Evolutionary conservation across 2,888 invertebrate genomes (phyloP), one percentile per base, ranked within the genome.

Genomic region (Lasioglossum calceatum): DNA sequence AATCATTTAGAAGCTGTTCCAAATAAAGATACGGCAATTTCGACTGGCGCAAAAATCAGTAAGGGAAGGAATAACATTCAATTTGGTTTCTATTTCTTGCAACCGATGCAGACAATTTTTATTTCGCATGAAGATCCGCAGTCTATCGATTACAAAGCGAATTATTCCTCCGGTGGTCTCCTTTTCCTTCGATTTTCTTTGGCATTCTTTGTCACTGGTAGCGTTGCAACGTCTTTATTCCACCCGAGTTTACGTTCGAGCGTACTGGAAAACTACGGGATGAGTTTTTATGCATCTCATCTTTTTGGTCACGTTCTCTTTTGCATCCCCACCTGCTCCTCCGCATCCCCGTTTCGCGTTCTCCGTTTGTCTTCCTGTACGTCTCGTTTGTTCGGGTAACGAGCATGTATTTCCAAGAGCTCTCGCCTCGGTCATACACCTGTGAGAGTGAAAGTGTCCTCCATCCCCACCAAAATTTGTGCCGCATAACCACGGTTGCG

Each of bases 401-500:
- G 77, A 82, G 80, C 23, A 54, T 54, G 50, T 83, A 90, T 82
- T 81, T 89, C 81, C 79, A 82, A 88, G 58, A 58, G 86, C 88
- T 91, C 87, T 90, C 90, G 90, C 88, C 84, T 90, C 95, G 95
- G 95, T 95, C 95, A 95, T 94, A 91, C 95, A 95, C 95, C 95
- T 95, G 95, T 94, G 93, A 95, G 94, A 95, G 95, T 95, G 95
- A 95, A 95, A 95, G 95, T 95, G 93, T 94, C 94, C 90, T 89
- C 91, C 89, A 89, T 90, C 84, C 79, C 85, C 86, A 77, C 83
- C 82, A 70, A 82, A 36, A 73, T 79, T 79, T 74, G 50, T 79
- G 77, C 73, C 77, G 77, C 32, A 71, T 79, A 77, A 64, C 73
- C 58, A 54, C 36, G 47, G 79, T 74, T 77, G 70, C 75, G 44